phyloP scores from a whole-genome alignment of 1,140 invertebrate species.

The Steinernema feltiae region DNA sequence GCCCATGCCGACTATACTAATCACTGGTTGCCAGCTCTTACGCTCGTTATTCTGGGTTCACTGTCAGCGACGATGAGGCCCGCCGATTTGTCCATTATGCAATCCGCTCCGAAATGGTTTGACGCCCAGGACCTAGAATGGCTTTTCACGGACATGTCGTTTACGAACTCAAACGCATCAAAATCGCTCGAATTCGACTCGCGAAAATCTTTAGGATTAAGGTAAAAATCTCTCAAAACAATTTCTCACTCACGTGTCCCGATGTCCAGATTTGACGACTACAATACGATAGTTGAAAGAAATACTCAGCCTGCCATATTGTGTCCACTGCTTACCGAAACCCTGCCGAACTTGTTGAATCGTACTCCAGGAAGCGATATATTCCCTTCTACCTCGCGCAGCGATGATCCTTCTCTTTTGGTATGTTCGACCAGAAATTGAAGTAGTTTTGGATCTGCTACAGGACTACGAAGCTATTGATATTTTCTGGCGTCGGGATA shows the following conservation, averaged over 20 bases:
- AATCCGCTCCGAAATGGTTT: background rate
- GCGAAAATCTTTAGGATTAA: too few species aligned
- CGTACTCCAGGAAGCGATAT: background rate
- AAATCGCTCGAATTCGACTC: too few species aligned
- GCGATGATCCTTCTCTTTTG: slow-evolving; percentile 20
- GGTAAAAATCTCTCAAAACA: too few species aligned
- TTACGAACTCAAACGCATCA: background rate
- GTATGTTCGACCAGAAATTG: background rate
- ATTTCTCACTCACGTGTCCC: too few species aligned
- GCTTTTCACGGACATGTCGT: background rate
- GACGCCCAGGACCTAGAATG: background rate
- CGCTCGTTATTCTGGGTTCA: background rate
- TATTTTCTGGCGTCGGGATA: slow-evolving; percentile 50
- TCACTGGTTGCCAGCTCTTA: background rate
- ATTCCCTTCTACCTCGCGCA: background rate
- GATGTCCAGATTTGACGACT: too few species aligned
- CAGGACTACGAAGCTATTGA: slow-evolving; percentile 56
- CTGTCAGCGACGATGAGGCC: background rate
- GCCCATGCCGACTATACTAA: background rate
- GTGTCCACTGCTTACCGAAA: background rate
- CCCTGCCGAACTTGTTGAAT: slow-evolving; percentile 12
- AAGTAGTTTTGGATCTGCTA: background rate
- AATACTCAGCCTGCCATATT: background rate
- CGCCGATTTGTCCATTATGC: background rate
- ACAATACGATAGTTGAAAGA: too few species aligned